Conservation (phyloP, 2,888 invertebrate genomes). For the Eupeodes latifasciatus region DNA sequence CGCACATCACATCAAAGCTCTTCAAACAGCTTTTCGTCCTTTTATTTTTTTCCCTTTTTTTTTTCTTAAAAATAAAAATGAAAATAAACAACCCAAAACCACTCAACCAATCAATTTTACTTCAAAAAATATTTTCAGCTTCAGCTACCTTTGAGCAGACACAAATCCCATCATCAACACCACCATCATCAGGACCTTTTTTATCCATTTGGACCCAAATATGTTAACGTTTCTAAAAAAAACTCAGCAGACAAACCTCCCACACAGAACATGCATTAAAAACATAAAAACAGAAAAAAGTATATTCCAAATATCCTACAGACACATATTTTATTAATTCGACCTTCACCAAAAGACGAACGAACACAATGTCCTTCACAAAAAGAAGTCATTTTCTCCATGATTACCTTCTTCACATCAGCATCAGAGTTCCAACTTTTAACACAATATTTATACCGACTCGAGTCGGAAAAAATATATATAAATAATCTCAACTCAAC, state of each 20-base stretch:
- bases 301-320: constrained; percentile 27
- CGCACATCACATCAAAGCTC: neutral
- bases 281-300: neutral
- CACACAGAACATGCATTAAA: neutral
- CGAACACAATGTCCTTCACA: constrained; percentile 48
- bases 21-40: neutral
- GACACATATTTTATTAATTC: constrained; percentile 58
- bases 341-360: constrained; percentile 58
- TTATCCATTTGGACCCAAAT: constrained; percentile 12
- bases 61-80: neutral
- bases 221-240: constrained; percentile 14
- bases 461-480: constrained; percentile 33
- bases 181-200: neutral
- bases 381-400: constrained; percentile 68
- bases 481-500: constrained; percentile 12
- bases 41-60: constrained; percentile 7
- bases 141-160: constrained; percentile 32
- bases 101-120: constrained; percentile 24
- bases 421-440: constrained; percentile 39
- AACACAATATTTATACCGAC: constrained; percentile 46
- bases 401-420: constrained; percentile 59
- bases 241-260: constrained; percentile 11
- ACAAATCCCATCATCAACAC: constrained; percentile 21
- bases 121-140: constrained; percentile 24
- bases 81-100: neutral